Conservation (phyloP, 2,888 invertebrate species). For the Drosophila multiciliata region DNA sequence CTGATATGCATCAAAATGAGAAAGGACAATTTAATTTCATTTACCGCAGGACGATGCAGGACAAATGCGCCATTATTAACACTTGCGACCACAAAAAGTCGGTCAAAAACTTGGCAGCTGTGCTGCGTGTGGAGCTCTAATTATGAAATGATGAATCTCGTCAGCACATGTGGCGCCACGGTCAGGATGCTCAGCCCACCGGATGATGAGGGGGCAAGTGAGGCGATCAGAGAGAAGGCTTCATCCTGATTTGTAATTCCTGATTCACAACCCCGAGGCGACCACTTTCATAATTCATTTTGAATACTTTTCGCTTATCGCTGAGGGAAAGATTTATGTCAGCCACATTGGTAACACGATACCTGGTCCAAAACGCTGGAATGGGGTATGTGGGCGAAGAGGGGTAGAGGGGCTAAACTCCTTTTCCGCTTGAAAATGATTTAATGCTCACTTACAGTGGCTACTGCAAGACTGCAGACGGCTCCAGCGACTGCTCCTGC, state of each 20-base stretch:
- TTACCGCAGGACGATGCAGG: constrained; percentile 41
- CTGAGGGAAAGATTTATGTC: constrained; percentile 75
- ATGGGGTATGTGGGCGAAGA: neutral
- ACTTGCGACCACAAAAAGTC: constrained; percentile 77
- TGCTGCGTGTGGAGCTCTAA: constrained; percentile 60
- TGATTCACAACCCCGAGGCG: constrained; percentile 22
- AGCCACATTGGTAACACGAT: constrained; percentile 69
- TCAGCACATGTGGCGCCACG: constrained; percentile 50
- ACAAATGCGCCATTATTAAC: constrained; percentile 72
- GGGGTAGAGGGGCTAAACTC: constrained; percentile 47
- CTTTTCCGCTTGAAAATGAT: constrained; percentile 72
- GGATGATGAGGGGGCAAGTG: neutral
- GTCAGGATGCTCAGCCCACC: constrained; percentile 6
- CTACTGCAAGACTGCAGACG: constrained; percentile 29
- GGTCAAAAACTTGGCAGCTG: constrained; percentile 61
- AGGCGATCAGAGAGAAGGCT: neutral
- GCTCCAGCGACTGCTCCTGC: constrained; percentile 19
- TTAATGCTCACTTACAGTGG: constrained; percentile 73
- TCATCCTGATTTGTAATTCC: neutral
- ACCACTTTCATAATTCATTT: constrained; percentile 73
- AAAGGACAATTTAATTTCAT: constrained; percentile 81
- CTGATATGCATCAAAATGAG: constrained; percentile 75
- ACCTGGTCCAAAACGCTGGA: constrained; percentile 27
- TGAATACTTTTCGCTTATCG: constrained; percentile 76
- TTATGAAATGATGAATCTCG: constrained; percentile 80